Conservation (phyloP, 2,888 invertebrate species). For the Coenonympha glycerion region DNA sequence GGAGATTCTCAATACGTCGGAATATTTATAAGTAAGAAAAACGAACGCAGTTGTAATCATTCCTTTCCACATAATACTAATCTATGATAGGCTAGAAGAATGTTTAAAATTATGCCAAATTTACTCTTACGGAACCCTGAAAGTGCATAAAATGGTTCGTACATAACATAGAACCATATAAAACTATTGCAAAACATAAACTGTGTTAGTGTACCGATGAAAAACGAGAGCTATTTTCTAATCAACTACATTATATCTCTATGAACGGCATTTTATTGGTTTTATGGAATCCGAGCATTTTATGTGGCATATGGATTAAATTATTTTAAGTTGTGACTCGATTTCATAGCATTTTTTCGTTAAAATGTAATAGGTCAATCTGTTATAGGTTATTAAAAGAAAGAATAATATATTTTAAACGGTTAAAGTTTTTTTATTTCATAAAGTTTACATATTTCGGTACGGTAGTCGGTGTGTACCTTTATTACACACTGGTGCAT, state of each 20-base stretch:
- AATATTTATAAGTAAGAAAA: too few relatives aligned
- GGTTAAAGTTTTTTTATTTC: too few relatives aligned
- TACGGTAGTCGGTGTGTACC: too few relatives aligned
- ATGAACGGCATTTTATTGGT: constrained; percentile 8
- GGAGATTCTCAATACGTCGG: too few relatives aligned
- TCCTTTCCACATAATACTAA: too few relatives aligned
- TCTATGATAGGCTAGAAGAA: neutral
- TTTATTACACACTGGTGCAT: too few relatives aligned
- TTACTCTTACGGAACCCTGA: neutral
- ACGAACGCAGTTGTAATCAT: too few relatives aligned
- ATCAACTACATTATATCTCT: constrained; percentile 15
- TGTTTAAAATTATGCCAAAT: neutral
- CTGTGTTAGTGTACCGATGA: constrained; percentile 2
- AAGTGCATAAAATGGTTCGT: neutral
- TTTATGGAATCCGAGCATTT: constrained; percentile 4
- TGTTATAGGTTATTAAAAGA: too few relatives aligned
- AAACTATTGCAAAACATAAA: constrained; percentile 7
- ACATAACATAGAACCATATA: neutral
- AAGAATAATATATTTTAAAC: too few relatives aligned
- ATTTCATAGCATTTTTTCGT: neutral
- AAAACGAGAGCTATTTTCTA: constrained; percentile 21
- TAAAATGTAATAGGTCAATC: too few relatives aligned
- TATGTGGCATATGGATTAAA: neutral
- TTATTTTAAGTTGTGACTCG: neutral
- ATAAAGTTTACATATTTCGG: too few relatives aligned